phyloP scores from a whole-genome alignment of 2,888 invertebrate species.

The Limnephilus auricula region DNA sequence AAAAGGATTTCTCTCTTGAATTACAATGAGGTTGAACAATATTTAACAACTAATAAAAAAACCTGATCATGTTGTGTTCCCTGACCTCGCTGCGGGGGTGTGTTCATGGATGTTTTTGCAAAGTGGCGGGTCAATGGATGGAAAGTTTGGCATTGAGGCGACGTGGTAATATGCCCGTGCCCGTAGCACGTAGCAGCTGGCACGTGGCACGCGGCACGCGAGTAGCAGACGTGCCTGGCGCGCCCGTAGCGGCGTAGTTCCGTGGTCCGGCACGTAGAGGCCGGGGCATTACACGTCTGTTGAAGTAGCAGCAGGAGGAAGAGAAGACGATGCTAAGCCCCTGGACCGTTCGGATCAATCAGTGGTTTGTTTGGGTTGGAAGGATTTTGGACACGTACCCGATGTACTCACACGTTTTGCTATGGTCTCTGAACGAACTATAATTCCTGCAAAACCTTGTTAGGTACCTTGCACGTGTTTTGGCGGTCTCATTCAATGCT shows the following conservation, averaged over 20 bases:
- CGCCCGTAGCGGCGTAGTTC: slow-evolving; percentile 50
- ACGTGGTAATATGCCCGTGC: slow-evolving; percentile 37
- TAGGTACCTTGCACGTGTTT: slow-evolving; percentile 22
- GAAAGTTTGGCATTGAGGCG: slow-evolving; percentile 37
- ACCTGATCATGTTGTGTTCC: slow-evolving; percentile 45
- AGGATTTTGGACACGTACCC: slow-evolving; percentile 31
- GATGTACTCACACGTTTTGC: slow-evolving; percentile 10
- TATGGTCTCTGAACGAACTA: slow-evolving; percentile 16
- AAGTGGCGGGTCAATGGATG: slow-evolving; percentile 38
- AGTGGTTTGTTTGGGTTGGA: slow-evolving; percentile 40
- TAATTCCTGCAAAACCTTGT: background rate
- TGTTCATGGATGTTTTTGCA: slow-evolving; percentile 42
- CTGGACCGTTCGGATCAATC: slow-evolving; percentile 42
- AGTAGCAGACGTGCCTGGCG: slow-evolving; percentile 10
- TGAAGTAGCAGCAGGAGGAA: slow-evolving; percentile 40
- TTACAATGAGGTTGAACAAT: slow-evolving; percentile 42
- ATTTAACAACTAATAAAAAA: slow-evolving; percentile 51
- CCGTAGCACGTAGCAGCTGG: slow-evolving; percentile 42
- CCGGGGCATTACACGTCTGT: slow-evolving; percentile 62
- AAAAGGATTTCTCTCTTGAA: slow-evolving; percentile 31
- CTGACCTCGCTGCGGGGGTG: slow-evolving; percentile 17
- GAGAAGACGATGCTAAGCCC: background rate
- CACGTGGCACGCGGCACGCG: slow-evolving; percentile 30
- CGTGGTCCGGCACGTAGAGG: slow-evolving; percentile 40
- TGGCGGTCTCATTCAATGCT: background rate